Evolutionary conservation across 2,797 vertebrate genomes (phyloP).

Genomic region (Epinephelus malabaricus): DNA sequence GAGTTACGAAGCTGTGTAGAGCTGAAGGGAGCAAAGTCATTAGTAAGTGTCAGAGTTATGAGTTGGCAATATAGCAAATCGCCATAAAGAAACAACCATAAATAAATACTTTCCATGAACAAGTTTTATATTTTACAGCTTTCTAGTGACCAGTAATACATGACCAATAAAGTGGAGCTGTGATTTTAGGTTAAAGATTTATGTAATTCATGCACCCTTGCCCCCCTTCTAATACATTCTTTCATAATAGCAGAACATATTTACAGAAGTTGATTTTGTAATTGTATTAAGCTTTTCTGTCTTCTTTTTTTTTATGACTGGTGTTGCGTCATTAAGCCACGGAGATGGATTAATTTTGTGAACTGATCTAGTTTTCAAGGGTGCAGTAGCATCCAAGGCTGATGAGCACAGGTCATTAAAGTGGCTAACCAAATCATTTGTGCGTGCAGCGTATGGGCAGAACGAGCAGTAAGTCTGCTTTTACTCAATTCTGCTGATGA

Average conservation of each 20-base stretch:
- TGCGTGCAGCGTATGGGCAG: slow-evolving; percentile 12
- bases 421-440: slow-evolving; percentile 52
- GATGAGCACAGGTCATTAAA: slow-evolving; percentile 60
- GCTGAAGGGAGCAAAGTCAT: too few species aligned
- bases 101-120: not conserved
- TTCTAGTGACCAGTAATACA: not conserved
- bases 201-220: too few species aligned
- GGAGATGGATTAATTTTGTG: slow-evolving; percentile 53
- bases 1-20: too few species aligned
- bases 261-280: slow-evolving; percentile 22
- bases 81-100: not conserved
- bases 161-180: too few species aligned
- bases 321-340: slow-evolving; percentile 37
- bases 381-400: slow-evolving; percentile 35
- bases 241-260: slow-evolving; percentile 28
- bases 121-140: not conserved
- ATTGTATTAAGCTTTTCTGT: slow-evolving; percentile 18
- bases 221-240: not conserved
- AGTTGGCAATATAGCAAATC: not conserved
- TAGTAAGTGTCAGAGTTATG: not conserved
- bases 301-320: slow-evolving; percentile 13
- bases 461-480: slow-evolving; percentile 46
- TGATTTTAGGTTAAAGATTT: too few species aligned
- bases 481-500: slow-evolving; percentile 51
- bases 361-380: slow-evolving; percentile 49